Base-by-base conservation (phyloP, 1,140 invertebrate genomes). In the Solenopsis fugax region DNA sequence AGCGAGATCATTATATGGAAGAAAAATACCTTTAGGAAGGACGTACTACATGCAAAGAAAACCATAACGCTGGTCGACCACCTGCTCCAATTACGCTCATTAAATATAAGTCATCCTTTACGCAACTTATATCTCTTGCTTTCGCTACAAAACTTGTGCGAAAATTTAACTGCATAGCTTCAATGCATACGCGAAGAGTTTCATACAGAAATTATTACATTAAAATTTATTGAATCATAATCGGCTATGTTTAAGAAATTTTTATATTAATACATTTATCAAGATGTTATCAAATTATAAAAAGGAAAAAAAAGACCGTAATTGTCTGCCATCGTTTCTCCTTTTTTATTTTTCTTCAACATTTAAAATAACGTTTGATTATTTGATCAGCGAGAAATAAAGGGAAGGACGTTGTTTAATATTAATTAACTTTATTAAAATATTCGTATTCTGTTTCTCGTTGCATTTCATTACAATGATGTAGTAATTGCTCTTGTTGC, bases 11-110 rank as follows among this genome's bases (percentile, higher is more conserved):
- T 81, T 56, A 86, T 18, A 54, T 54, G 54, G 81, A 80, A 52
- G 64, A 86, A 78, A 82, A 90, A 92, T 92, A 91, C 87, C 92
- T 91, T 90, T 73, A 87, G 88, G 87, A 88, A 88, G 87, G 91
- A 92, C 91, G 29, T 64, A 58, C n/a, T 62, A 37, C 37, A 37
- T 64, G 87, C 89, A 86, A 54, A 54, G 87, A 92, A 91, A 37
- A 92, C 91, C 91, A 75, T 92, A 89, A 72, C 84, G 37, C 76
- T 78, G 87, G 88, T 86, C 87, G 92, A 89, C 93, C 91, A 93
- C 90, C 92, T 93, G 92, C 93, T 93, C 92, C 92, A 93, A 93
- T 93, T 93, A 92, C 87, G 91, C 88, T 92, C 90, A 91, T 93
- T 93, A 93, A 88, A 69, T 62, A 67, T 78, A 85, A 41, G 41